Conservation (phyloP, 2,113 vertebrate genomes). For the Cyanoderma ruficeps region DNA sequence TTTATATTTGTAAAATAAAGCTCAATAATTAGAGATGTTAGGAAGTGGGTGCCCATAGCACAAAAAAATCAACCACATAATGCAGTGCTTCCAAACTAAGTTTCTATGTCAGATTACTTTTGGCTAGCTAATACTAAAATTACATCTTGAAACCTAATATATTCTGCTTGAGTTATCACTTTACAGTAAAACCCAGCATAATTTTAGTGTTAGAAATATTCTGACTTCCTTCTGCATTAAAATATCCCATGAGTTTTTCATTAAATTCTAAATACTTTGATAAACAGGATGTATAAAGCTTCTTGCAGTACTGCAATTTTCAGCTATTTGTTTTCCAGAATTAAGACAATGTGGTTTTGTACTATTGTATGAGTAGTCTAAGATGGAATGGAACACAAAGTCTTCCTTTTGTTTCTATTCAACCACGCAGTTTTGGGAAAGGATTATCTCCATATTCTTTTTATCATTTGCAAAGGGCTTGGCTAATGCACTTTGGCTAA, state of each 20-base stretch:
- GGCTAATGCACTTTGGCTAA: constrained; percentile 28
- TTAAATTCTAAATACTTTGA: not conserved
- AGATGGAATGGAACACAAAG: not conserved
- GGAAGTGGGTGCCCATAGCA: not conserved
- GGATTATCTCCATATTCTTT: constrained; percentile 14
- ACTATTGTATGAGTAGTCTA: not conserved
- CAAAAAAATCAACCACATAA: not conserved
- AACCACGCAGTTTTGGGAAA: not conserved
- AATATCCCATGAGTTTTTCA: not conserved
- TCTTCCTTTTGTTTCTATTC: constrained; percentile 23
- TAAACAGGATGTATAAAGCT: not conserved
- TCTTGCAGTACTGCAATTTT: not conserved
- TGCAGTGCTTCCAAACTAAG: not conserved
- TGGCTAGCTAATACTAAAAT: not conserved
- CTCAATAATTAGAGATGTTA: not conserved
- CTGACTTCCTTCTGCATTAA: not conserved
- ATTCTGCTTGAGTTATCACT: not conserved
- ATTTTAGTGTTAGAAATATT: not conserved
- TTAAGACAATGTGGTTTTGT: not conserved
- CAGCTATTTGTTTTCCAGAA: not conserved
- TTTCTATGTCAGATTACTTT: not conserved
- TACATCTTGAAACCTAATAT: not conserved
- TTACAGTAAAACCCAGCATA: not conserved
- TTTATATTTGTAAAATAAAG: not conserved
- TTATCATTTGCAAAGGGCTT: constrained; percentile 6